These are phyloP conservation scores for Speoplatyrhinus poulsoni DNA, from an alignment of 2,113 vertebrate genomes.

Conservation along the genomic window DNA sequence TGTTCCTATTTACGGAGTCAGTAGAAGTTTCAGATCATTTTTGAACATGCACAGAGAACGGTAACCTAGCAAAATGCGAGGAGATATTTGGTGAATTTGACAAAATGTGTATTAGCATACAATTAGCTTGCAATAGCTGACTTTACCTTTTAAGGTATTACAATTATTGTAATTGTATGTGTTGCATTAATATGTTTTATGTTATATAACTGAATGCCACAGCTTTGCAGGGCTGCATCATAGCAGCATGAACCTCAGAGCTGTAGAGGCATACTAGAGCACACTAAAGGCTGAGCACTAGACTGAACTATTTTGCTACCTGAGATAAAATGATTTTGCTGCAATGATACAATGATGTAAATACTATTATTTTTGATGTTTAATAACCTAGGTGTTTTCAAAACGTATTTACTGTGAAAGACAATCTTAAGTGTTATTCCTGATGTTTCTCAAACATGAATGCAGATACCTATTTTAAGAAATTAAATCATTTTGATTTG, in stretches of 20 bases:
- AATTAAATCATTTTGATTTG: not conserved
- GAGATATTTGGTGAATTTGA: too few relatives aligned
- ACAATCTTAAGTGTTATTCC: constrained; percentile 67
- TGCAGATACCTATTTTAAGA: constrained; percentile 24
- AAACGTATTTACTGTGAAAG: constrained; percentile 72
- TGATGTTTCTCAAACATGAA: constrained; percentile 33
- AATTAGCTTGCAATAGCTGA: too few relatives aligned
- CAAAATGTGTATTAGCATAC: too few relatives aligned
- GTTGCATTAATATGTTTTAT: constrained; percentile 19
- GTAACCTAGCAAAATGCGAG: too few relatives aligned
- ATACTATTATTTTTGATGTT: constrained; percentile 75
- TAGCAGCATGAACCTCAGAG: constrained; percentile 54
- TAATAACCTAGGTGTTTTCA: constrained; percentile 64
- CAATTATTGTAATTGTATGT: constrained; percentile 8
- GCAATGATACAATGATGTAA: constrained; percentile 64
- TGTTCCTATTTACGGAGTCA: too few relatives aligned
- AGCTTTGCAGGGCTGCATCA: constrained; percentile 51
- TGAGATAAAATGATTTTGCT: constrained; percentile 51
- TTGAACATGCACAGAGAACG: too few relatives aligned
- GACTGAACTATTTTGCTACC: constrained; percentile 66
- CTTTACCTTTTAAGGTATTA: constrained; percentile 4
- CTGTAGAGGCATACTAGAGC: constrained; percentile 39
- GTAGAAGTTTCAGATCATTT: too few relatives aligned
- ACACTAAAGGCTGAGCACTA: constrained; percentile 42
- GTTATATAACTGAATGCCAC: constrained; percentile 31